phyloP scores from a whole-genome alignment of 2,113 vertebrate genomes.

The Nycticryphes semicollaris region DNA sequence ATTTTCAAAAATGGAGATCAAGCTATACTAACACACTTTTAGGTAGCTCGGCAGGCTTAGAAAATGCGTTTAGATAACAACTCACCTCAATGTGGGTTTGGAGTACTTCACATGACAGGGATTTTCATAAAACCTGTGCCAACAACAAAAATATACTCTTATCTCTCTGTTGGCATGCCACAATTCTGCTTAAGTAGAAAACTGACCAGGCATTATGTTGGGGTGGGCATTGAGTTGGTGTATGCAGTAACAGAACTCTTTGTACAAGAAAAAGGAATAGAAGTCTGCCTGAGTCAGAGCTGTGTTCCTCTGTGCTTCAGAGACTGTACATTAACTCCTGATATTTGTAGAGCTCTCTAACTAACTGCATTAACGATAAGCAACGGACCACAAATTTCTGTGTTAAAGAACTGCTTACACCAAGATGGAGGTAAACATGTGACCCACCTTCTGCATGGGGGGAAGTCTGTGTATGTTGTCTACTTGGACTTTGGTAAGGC shows the following conservation, averaged over 20 bases:
- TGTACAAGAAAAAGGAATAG: not conserved
- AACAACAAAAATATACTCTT: not conserved
- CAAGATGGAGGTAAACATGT: not conserved
- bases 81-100: not conserved
- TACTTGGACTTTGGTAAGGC: too few relatives aligned
- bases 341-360: not conserved
- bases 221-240: too few relatives aligned
- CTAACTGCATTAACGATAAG: not conserved
- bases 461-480: too few relatives aligned
- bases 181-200: not conserved
- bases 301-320: not conserved
- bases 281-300: not conserved
- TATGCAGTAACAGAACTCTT: not conserved
- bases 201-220: fast-evolving
- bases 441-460: too few relatives aligned
- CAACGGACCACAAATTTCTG: too few relatives aligned
- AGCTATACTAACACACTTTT: not conserved
- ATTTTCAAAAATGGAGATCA: not conserved
- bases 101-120: not conserved
- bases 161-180: not conserved
- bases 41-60: not conserved
- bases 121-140: not conserved
- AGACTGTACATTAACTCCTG: not conserved
- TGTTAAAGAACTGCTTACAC: not conserved
- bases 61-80: not conserved